Base-by-base conservation (phyloP, 2,888 invertebrate species). In the Agrochola lota region DNA sequence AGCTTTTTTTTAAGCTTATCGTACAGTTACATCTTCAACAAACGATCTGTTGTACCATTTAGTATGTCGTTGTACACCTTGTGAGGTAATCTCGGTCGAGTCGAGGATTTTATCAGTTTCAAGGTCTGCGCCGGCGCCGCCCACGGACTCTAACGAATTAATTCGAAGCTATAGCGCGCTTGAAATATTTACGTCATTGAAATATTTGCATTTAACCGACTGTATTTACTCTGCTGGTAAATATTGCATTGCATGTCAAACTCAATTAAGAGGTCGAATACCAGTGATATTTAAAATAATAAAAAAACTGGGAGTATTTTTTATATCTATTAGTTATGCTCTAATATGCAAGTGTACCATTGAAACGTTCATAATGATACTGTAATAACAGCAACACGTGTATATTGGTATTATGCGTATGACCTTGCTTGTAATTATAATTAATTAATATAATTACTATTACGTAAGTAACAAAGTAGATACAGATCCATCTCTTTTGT, bases 71-170 rank as follows among this genome's bases (percentile, higher is more conserved):
- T 79, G 59, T 74, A 74, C 57, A 77, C 40, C 43, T 43, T 49
- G 60, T 86, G 79, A 87, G 77, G 74, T 80, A 84, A 84, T 84
- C 71, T 85, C 69, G 23, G 46, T 46, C 35, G 71, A 67, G 43
- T 68, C 67, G 81, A 87, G 88, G 86, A 80, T 79, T 88, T 86
- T 86, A 88, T 87, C 85, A 80, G 77, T 59, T 66, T 79, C 88
- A 88, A 88, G 88, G 88, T 71, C 80, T 80, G 78, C 84, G 86
- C 70, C 77, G 77, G 77, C 87, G 84, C 72, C 85, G 84, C 85
- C 83, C 68, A 85, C 88, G 52, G 67, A 57, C 78, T 77, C 74
- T 77, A 85, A 60, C 69, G 66, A 72, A 78, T 74, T 82, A 76
- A 76, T 83, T 74, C 66, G 72, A 71, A 70, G 55, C 66, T 49